Evolutionary conservation across 2,113 vertebrate genomes (phyloP), one percentile per base, ranked within the genome.

Genomic region (Oreocharis arfaki): DNA sequence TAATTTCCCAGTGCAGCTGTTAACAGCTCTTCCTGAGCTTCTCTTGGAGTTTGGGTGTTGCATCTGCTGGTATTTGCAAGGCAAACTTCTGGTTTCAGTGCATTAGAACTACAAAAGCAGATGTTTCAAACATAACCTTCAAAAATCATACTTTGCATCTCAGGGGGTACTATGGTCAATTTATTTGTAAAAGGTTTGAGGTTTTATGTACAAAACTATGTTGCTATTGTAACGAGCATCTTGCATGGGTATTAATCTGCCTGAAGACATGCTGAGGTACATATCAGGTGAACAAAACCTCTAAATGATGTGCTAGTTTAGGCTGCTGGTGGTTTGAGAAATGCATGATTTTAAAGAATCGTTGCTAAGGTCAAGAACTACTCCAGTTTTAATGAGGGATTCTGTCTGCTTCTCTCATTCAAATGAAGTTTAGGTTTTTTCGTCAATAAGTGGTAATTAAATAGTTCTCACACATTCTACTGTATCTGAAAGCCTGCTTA

Each of bases 1-100:
- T 91, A 93, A 95, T 83, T 96, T 96, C 94, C 85, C 95, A 94
- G 76, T 80, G 65, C 86, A 94, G 93, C 84, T 96, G 90, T 93
- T 96, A 96, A 90, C 87, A 69, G 84, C 76, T 84, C 91, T 79
- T 94, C 93, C 91, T 82, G 84, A 84, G 83, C 87, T 91, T 77
- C 87, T 93, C 78, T 27, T 91, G 71, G 82, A 96, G 76, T 63
- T 37, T 42, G 82, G 92, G 71, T 94, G 84, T 87, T 90, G 87
- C 85, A 83, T 93, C 82, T 87, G 63, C 42, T 47, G 71, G 78
- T 68, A 88, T 87, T 83, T 96, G 85, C 91, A 94, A 85, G 75
- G 84, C 75, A 97, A 94, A 95, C 63, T 88, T 77, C 90, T 88
- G 82, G 69, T 13, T 87, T 91, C 32, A 88, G 78, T 61, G 55